Evolutionary conservation across 2,113 vertebrate genomes (phyloP).

Genomic region (Talpa occidentalis): DNA sequence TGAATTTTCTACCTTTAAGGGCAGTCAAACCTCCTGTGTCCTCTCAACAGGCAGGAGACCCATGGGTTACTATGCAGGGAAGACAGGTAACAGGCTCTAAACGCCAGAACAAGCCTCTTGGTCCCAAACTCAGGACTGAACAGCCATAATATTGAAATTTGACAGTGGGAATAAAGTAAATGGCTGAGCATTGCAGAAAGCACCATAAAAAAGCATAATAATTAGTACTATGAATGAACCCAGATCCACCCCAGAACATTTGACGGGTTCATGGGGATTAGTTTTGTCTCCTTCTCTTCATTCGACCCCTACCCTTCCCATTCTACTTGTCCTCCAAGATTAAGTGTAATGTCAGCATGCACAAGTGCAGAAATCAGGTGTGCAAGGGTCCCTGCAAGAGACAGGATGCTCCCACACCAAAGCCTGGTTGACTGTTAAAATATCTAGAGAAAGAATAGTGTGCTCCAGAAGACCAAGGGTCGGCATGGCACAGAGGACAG

Average conservation of each 20-base stretch:
- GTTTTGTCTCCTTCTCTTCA: background rate
- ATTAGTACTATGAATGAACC: background rate
- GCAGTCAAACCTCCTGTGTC: background rate
- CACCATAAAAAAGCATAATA: accelerated
- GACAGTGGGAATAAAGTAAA: background rate
- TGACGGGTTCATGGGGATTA: accelerated
- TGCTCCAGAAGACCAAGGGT: background rate
- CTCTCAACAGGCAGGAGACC: background rate
- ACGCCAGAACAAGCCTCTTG: background rate
- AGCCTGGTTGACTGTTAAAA: background rate
- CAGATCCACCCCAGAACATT: background rate
- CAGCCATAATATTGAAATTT: accelerated
- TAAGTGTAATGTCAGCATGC: background rate
- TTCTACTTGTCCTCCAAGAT: background rate
- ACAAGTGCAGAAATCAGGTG: background rate
- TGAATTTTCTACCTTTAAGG: background rate
- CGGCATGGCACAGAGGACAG: background rate
- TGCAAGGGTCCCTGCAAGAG: background rate
- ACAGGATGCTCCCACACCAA: background rate
- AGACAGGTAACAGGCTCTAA: too few relatives aligned
- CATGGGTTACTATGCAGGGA: background rate
- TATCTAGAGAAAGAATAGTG: background rate
- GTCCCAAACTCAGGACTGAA: background rate
- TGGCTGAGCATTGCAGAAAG: background rate
- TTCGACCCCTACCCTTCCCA: background rate